A percentile compares a stretch with the other conserved stretches of the same genome.
These are phyloP conservation scores for Sebastes schlegelii DNA, from an alignment of 2,113 vertebrate species.

Conservation along the genomic window DNA sequence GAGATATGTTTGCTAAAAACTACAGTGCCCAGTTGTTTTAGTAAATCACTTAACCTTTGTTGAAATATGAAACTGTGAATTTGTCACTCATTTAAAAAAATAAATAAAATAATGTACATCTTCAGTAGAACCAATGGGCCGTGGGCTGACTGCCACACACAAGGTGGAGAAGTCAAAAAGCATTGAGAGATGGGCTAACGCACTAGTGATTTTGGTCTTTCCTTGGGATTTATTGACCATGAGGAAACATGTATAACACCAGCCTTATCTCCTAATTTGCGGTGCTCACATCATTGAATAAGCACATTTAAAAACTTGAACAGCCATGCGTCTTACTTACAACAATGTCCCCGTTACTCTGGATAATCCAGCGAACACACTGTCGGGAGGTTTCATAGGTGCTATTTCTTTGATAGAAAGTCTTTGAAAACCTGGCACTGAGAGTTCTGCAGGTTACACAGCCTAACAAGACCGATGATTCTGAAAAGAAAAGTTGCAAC, in stretches of 20 bases:
- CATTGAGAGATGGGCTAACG: not conserved
- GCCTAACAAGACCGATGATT: not conserved
- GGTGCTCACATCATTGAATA: not conserved
- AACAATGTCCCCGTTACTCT: not conserved
- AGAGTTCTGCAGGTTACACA: not conserved
- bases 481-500: not conserved
- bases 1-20: not conserved
- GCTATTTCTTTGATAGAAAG: constrained; percentile 6
- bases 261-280: not conserved
- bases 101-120: not conserved
- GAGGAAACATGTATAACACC: not conserved
- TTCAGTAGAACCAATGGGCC: not conserved
- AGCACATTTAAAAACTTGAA: not conserved
- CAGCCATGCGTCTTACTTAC: not conserved
- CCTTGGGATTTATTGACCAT: not conserved
- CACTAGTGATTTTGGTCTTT: not conserved
- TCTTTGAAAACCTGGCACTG: not conserved
- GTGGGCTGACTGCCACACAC: not conserved
- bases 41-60: not conserved
- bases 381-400: not conserved
- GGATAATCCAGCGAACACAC: not conserved
- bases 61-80: not conserved
- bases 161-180: not conserved
- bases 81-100: not conserved
- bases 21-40: not conserved